A percentile compares a stretch with the other conserved stretches of the same genome.
Conservation (phyloP, 37 sponge, comb jelly and placozoan species). For the Oscarella lobularis region DNA sequence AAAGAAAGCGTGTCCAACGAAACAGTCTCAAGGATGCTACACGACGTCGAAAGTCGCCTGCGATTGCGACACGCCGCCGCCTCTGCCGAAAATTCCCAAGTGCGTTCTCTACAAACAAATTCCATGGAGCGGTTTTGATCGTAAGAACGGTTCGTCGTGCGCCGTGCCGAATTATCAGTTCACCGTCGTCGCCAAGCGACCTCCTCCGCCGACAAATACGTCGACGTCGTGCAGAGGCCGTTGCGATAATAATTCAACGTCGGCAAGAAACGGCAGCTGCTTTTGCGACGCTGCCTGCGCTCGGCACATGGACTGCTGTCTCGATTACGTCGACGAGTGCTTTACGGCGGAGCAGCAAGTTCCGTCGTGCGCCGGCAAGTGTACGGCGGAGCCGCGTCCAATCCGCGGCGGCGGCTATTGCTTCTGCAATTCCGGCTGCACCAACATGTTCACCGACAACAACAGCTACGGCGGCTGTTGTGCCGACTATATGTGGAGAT, state of each 20-base stretch:
- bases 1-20: not conserved
- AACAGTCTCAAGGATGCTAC: not conserved
- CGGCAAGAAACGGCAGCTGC: slow-evolving; percentile 12
- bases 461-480: slow-evolving; percentile 39
- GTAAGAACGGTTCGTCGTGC: not conserved
- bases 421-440: slow-evolving; percentile 20
- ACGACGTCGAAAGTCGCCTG: not conserved
- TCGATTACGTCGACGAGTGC: slow-evolving; percentile 35
- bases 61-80: not conserved
- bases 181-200: slow-evolving; percentile 11
- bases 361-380: slow-evolving; percentile 15
- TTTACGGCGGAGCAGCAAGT: not conserved
- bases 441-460: slow-evolving; percentile 21
- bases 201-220: not conserved
- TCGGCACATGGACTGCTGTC: slow-evolving; percentile 34
- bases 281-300: slow-evolving; percentile 25
- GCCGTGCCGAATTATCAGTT: slow-evolving; percentile 5
- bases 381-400: not conserved
- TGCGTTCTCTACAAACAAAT: not conserved
- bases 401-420: slow-evolving; percentile 31
- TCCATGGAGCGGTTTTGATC: slow-evolving; percentile 1
- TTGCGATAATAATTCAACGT: slow-evolving; percentile 11
- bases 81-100: not conserved
- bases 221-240: slow-evolving; percentile 12
- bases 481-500: slow-evolving; percentile 18